These are phyloP conservation scores for Xestia rhomboidea DNA, from an alignment of 2,888 invertebrate genomes.

Conservation along the genomic window DNA sequence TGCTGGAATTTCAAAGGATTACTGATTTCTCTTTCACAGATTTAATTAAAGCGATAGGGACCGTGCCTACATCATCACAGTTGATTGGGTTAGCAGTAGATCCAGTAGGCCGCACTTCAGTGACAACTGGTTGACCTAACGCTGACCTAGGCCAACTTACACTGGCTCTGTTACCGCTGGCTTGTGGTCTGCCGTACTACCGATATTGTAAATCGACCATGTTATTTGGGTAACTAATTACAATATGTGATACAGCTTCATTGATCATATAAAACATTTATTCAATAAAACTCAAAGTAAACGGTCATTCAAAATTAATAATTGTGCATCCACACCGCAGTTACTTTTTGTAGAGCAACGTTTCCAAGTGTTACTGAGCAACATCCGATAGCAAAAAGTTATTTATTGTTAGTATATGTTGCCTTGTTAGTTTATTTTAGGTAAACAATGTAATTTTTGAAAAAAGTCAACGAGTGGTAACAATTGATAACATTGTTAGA, in stretches of 20 bases:
- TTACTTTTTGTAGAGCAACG: too few species aligned
- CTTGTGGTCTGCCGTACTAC: background rate
- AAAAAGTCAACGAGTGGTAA: too few species aligned
- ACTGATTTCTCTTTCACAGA: constrained; percentile 24
- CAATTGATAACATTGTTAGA: too few species aligned
- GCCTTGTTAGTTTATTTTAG: too few species aligned
- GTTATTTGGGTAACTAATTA: background rate
- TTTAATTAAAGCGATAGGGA: constrained; percentile 29
- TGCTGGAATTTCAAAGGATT: constrained; percentile 6
- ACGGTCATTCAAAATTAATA: background rate
- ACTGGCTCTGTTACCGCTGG: background rate
- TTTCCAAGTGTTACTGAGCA: too few species aligned
- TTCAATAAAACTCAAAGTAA: constrained; percentile 19
- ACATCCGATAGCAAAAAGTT: too few species aligned
- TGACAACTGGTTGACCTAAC: background rate
- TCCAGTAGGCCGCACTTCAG: background rate
- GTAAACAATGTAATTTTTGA: too few species aligned
- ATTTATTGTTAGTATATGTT: too few species aligned
- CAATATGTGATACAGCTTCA: background rate
- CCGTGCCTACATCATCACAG: background rate
- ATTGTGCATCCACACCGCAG: too few species aligned
- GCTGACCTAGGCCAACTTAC: background rate
- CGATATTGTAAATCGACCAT: background rate
- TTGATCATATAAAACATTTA: background rate
- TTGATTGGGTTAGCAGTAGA: background rate